Evolutionary conservation across 1,140 invertebrate genomes (phyloP).

Genomic region (Kradibia gibbosae): DNA sequence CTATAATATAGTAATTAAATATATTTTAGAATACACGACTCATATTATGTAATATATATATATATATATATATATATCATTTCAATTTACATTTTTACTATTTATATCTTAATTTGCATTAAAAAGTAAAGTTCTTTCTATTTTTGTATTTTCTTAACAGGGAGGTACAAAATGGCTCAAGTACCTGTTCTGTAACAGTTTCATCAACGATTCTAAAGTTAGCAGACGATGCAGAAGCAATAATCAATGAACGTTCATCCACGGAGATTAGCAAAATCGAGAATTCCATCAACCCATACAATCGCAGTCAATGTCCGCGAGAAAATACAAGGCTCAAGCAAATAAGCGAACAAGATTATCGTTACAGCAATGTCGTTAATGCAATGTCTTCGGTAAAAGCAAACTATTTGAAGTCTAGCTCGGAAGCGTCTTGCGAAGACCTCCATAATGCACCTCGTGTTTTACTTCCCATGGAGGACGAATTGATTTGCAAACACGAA

Average conservation of each 20-base stretch:
- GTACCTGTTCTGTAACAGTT: slow-evolving; percentile 22
- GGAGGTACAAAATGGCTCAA: background rate
- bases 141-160: background rate
- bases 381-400: slow-evolving; percentile 36
- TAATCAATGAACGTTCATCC: background rate
- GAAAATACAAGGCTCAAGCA: slow-evolving; percentile 42
- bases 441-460: slow-evolving; percentile 32
- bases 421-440: slow-evolving; percentile 47
- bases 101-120: too few relatives aligned
- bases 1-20: too few relatives aligned
- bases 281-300: slow-evolving; percentile 59
- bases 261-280: slow-evolving; percentile 49
- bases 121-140: too few relatives aligned
- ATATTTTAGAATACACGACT: too few relatives aligned
- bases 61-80: too few relatives aligned
- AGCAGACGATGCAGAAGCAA: background rate
- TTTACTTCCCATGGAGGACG: slow-evolving; percentile 31
- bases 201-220: slow-evolving; percentile 34
- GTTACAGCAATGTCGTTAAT: slow-evolving; percentile 37
- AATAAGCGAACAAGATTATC: slow-evolving; percentile 34
- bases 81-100: too few relatives aligned
- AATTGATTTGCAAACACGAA: slow-evolving; percentile 45
- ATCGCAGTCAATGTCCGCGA: slow-evolving; percentile 51
- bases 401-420: slow-evolving; percentile 52
- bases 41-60: too few relatives aligned